phyloP scores from a whole-genome alignment of 2,797 vertebrate genomes.

The Enteromius anoplus region DNA sequence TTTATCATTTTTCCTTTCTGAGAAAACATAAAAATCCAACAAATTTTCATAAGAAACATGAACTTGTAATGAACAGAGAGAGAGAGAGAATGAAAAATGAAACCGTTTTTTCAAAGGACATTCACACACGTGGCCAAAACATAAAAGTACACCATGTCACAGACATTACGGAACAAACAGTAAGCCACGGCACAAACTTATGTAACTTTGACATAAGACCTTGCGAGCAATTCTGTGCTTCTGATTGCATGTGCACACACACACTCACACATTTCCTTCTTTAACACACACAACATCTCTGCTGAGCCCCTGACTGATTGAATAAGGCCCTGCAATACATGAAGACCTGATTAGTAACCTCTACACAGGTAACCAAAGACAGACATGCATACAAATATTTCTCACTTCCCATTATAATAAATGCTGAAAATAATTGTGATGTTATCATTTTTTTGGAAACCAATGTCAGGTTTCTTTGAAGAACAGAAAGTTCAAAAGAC shows the following conservation, averaged over 20 bases:
- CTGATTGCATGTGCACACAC: background rate
- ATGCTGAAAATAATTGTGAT: background rate
- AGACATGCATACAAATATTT: background rate
- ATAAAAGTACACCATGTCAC: slow-evolving; percentile 22
- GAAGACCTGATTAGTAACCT: background rate
- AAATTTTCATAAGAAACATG: background rate
- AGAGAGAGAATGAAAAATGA: background rate
- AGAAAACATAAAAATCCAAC: background rate
- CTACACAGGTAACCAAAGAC: background rate
- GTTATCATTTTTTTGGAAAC: background rate
- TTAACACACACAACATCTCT: slow-evolving; percentile 8
- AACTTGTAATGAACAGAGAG: background rate
- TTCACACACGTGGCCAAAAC: background rate
- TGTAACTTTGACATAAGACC: slow-evolving; percentile 18
- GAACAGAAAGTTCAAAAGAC: background rate
- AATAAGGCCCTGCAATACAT: background rate
- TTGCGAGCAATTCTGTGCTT: background rate
- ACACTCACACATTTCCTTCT: background rate
- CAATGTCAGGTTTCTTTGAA: background rate
- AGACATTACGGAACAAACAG: slow-evolving; percentile 1
- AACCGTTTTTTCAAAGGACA: background rate
- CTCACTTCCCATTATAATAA: background rate
- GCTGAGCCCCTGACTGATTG: background rate
- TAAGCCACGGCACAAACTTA: slow-evolving; percentile 13
- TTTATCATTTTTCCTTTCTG: background rate